Evolutionary conservation across 92 coral and sea anemone species (phyloP).

Genomic region (Micromussa lordhowensis): DNA sequence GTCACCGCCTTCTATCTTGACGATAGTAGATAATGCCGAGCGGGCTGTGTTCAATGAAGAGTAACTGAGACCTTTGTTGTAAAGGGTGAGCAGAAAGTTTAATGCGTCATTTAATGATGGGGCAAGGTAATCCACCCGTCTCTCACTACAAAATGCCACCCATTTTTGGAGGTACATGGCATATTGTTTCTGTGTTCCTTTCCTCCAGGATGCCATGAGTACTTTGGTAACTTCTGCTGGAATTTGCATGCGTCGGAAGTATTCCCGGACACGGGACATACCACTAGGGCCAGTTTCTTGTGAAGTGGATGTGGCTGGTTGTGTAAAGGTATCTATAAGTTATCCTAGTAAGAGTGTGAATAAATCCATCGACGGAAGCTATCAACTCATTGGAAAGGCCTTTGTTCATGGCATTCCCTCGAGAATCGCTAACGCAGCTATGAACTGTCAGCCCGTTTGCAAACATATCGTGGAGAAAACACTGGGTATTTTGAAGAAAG

Average conservation of each 20-base stretch:
- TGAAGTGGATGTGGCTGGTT: conserved; percentile 16
- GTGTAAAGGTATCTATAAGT: no score
- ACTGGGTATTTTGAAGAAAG: no score
- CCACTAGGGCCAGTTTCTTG: conserved; percentile 35
- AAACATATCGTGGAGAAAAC: no score
- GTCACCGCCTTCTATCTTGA: conserved; percentile 4
- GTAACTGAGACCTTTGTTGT: conserved; percentile 18
- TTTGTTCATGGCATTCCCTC: no score
- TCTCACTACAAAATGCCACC: conserved; percentile 27
- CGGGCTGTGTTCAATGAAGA: conserved; percentile 2
- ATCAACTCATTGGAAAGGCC: no score
- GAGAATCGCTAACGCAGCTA: no score
- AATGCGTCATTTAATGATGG: conserved; percentile 26
- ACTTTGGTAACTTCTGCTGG: conserved; percentile 52
- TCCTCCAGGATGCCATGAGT: conserved; percentile 55
- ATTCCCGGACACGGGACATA: conserved; percentile 68
- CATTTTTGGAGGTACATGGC: conserved; percentile 18
- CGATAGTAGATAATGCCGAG: conserved; percentile 23
- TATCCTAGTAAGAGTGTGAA: no score
- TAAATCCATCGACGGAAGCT: no score
- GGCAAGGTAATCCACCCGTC: neutral
- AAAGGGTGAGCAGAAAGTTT: neutral
- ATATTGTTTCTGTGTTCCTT: conserved; percentile 43
- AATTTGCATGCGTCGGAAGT: conserved; percentile 29
- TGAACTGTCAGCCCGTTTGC: no score